Base-by-base conservation (phyloP, 2,888 invertebrate species). In the Aleiodes leptofemur region DNA sequence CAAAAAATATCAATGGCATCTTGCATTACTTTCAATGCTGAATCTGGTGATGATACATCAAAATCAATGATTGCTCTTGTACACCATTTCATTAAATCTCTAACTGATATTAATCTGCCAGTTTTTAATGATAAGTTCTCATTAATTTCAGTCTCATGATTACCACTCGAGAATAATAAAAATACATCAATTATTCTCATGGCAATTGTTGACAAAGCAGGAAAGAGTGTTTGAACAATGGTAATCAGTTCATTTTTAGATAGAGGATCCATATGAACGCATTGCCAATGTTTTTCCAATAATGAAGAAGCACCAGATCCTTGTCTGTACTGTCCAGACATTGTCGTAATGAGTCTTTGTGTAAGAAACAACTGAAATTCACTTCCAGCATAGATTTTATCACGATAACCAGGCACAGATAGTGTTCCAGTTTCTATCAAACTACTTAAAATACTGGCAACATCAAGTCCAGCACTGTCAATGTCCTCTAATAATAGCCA, bases 401-500 rank as follows among this genome's bases (percentile, higher is more conserved):
- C 96, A 64, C 96, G 93, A 88, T 96, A 97, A 0, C 98, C 98
- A 4, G 98, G 97, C 4, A 98, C 95, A 73, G 94, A 94, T 1
- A 98, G 91, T 23, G 93, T 93, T 76, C 94, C 93, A 72, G 95
- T 94, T 90, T 98, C 97, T 53, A 98, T 90, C 4, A 99, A 91
- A 61, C 96, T 95, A 79, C 95, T 93, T 11, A 99, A 89, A 13
- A 97, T 93, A 0, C 98, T 96, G 0, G 96, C 94, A 0, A 99
- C 97, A 88, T 99, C 99, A 85, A 96, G 93, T 1, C 97, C 96
- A 1, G 98, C 98, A 77, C 94, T 94, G 88, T 99, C 98, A 66
- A 99, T 94, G 87, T 99, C 99, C 91, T 99, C 99, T 77, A 99
- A 90, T 3, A 99, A 91, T 34, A 99, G 90, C 98, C 99, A 99